Percentiles rank a stretch among this genome's conserved stretches.
Conservation (phyloP, 2,888 invertebrate genomes). For the Matsumyia berberina region DNA sequence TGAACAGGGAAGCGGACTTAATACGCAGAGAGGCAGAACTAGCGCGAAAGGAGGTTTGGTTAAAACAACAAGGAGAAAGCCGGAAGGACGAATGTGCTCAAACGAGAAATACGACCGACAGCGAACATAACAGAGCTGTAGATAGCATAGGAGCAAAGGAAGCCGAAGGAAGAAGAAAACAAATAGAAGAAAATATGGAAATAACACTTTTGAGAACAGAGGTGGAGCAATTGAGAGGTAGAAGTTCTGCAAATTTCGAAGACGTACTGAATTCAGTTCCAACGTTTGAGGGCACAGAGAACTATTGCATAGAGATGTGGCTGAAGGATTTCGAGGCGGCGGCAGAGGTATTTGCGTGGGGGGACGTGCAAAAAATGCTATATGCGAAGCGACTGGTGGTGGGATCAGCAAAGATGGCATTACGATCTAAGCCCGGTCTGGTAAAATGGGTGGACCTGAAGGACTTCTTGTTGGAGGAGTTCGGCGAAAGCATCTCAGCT, state of each 20-base stretch:
- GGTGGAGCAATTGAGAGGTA: background rate
- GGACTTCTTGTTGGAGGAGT: too few relatives aligned
- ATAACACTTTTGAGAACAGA: background rate
- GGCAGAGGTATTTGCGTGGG: too few relatives aligned
- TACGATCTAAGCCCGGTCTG: background rate
- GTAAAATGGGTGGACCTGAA: too few relatives aligned
- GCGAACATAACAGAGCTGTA: background rate
- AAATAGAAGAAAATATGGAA: background rate
- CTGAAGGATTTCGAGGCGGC: constrained; percentile 7
- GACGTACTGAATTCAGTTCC: constrained; percentile 7
- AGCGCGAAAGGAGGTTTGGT: background rate
- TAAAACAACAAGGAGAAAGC: background rate
- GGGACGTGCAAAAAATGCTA: too few relatives aligned
- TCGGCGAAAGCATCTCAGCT: background rate
- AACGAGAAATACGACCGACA: background rate
- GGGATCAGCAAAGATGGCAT: background rate
- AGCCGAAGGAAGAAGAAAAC: background rate
- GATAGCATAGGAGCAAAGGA: background rate
- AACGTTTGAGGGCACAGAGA: background rate
- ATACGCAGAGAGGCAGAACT: background rate
- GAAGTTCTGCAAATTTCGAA: background rate
- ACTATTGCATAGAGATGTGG: constrained; percentile 3
- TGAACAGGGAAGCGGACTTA: constrained; percentile 2
- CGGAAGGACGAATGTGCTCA: background rate
- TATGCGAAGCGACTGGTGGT: background rate